These are phyloP conservation scores for Diprion similis DNA, from an alignment of 1,140 invertebrate genomes.

Conservation along the genomic window DNA sequence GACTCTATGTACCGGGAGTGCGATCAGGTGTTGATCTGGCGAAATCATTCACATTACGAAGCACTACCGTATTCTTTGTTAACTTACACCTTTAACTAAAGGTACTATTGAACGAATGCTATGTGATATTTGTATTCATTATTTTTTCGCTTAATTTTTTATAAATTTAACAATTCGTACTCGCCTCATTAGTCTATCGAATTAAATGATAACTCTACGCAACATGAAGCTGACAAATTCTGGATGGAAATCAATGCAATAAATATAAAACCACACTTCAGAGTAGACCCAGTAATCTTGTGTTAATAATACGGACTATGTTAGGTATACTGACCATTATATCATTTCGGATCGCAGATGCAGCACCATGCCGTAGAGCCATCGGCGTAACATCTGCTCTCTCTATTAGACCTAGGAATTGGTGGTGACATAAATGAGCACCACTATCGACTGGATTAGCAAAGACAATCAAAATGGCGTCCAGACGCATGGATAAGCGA, in stretches of 20 bases:
- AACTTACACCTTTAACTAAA: background rate
- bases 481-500: background rate
- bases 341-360: background rate
- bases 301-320: no score
- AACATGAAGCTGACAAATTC: no score
- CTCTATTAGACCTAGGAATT: background rate
- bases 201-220: background rate
- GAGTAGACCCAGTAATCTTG: no score
- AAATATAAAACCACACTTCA: no score
- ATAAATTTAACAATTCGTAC: no score
- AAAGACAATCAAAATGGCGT: constrained; percentile 2
- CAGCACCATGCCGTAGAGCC: background rate
- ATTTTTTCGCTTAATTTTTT: no score
- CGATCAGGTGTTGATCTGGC: background rate
- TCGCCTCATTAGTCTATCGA: background rate
- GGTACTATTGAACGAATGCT: no score
- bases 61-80: background rate
- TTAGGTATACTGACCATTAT: background rate
- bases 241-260: no score
- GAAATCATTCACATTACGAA: no score
- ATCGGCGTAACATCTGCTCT: background rate
- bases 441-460: background rate
- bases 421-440: background rate
- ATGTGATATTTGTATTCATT: no score
- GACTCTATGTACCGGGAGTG: background rate